Percentiles rank a stretch among this genome's conserved stretches.
phyloP scores from a whole-genome alignment of 2,113 vertebrate species.

The Laticauda colubrina region DNA sequence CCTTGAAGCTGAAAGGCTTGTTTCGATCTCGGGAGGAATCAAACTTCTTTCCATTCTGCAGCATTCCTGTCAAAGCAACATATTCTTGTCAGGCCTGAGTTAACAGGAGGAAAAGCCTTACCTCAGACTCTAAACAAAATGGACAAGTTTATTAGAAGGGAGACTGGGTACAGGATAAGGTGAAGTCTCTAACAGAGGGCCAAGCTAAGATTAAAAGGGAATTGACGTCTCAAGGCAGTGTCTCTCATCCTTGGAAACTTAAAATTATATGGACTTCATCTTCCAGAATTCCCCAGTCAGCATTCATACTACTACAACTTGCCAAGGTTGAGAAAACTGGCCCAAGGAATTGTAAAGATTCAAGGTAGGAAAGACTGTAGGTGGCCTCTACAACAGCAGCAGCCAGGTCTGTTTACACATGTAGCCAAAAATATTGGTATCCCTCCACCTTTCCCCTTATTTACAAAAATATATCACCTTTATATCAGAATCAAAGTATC shows the following conservation, averaged over 20 bases:
- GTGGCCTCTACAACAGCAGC: neutral
- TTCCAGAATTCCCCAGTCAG: neutral
- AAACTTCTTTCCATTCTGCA: slow-evolving; percentile 98
- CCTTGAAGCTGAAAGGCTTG: slow-evolving; percentile 97
- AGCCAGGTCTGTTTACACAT: neutral
- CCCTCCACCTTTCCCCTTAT: neutral
- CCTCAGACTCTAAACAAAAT: slow-evolving; percentile 11
- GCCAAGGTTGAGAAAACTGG: neutral
- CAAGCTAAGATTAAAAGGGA: neutral
- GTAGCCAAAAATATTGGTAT: neutral
- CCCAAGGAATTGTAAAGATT: neutral
- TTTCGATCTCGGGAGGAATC: slow-evolving; percentile 99
- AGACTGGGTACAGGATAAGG: neutral
- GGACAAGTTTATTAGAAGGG: slow-evolving; percentile 24
- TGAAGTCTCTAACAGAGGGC: neutral
- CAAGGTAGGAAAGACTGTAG: neutral
- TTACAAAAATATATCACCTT: neutral
- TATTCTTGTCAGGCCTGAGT: neutral
- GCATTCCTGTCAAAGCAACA: slow-evolving; percentile 82
- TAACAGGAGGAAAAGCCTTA: neutral
- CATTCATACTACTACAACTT: neutral
- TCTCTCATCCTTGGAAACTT: neutral
- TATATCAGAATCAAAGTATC: neutral
- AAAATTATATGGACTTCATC: neutral
- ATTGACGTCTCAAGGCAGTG: neutral